Percentiles rank a stretch among this genome's conserved stretches.
Conservation (phyloP, 1,140 invertebrate genomes). For the Mizuhopecten yessoensis region DNA sequence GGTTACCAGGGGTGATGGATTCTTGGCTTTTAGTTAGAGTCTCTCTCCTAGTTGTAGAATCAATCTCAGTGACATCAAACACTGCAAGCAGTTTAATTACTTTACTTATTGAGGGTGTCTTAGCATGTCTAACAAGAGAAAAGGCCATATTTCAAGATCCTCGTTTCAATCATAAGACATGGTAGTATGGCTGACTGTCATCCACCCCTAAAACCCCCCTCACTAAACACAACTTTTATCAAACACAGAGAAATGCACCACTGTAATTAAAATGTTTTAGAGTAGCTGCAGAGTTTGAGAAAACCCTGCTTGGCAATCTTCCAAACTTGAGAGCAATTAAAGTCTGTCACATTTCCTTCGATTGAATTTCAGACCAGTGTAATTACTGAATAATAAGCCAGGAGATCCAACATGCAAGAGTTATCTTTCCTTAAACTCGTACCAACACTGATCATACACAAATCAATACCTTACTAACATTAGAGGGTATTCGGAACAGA, state of each 20-base stretch:
- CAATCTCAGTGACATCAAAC: background rate
- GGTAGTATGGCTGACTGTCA: background rate
- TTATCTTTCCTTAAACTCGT: background rate
- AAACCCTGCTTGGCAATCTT: slow-evolving; percentile 19
- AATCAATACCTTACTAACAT: background rate
- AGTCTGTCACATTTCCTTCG: slow-evolving; percentile 32
- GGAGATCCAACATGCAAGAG: background rate
- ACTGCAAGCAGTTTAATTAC: slow-evolving; percentile 13
- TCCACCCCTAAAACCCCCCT: background rate
- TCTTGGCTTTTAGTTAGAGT: slow-evolving; percentile 26
- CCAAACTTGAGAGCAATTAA: slow-evolving; percentile 20
- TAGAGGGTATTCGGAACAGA: too few relatives aligned
- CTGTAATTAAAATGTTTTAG: slow-evolving; percentile 40
- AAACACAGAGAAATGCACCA: slow-evolving; percentile 10
- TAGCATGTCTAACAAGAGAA: background rate
- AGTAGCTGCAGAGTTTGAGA: slow-evolving; percentile 37
- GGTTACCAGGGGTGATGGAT: slow-evolving; percentile 30
- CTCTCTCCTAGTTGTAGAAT: background rate
- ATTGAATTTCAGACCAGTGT: slow-evolving; percentile 33
- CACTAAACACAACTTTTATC: slow-evolving; percentile 27
- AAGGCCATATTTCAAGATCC: background rate
- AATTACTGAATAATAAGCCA: slow-evolving; percentile 29
- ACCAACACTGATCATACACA: background rate
- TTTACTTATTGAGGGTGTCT: slow-evolving; percentile 27
- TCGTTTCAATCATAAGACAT: background rate